Conservation (phyloP, 2,113 vertebrate species). For the Hucho hucho region DNA sequence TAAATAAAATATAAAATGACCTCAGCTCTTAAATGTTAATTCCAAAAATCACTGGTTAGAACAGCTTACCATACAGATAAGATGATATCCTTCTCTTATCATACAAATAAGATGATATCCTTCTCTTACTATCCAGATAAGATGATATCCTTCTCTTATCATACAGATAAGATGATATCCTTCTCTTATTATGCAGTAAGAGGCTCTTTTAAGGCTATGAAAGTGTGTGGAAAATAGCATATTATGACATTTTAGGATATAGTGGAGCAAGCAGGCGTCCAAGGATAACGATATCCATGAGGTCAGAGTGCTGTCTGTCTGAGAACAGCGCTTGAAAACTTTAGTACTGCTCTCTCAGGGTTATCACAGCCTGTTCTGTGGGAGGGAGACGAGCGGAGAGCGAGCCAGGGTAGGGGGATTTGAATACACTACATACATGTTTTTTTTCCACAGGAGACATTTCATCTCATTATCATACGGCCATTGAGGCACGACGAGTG, state of each 20-base stretch:
- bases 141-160: constrained; percentile 25
- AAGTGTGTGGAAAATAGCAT: constrained; percentile 56
- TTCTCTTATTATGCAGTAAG: constrained; percentile 61
- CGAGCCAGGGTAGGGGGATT: constrained; percentile 36
- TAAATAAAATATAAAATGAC: too few species aligned
- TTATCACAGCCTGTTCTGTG: constrained; percentile 43
- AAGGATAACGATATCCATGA: constrained; percentile 61
- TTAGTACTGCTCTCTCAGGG: constrained; percentile 56
- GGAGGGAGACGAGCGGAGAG: constrained; percentile 18
- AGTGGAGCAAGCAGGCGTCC: constrained; percentile 62
- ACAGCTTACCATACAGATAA: constrained; percentile 35
- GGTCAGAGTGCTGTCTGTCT: constrained; percentile 52
- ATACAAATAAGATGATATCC: constrained; percentile 34
- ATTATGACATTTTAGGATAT: constrained; percentile 58
- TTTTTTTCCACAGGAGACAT: constrained; percentile 45
- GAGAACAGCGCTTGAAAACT: constrained; percentile 52
- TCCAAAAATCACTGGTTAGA: constrained; percentile 52
- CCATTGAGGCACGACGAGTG: constrained; percentile 49
- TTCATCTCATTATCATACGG: constrained; percentile 70
- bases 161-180: constrained; percentile 31
- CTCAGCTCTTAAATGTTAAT: background rate
- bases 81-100: constrained; percentile 41
- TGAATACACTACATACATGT: constrained; percentile 56
- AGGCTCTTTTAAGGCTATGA: constrained; percentile 49
- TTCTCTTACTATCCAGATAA: constrained; percentile 60